Conservation (phyloP, 1,140 invertebrate genomes). For the Teleogryllus occipitalis region DNA sequence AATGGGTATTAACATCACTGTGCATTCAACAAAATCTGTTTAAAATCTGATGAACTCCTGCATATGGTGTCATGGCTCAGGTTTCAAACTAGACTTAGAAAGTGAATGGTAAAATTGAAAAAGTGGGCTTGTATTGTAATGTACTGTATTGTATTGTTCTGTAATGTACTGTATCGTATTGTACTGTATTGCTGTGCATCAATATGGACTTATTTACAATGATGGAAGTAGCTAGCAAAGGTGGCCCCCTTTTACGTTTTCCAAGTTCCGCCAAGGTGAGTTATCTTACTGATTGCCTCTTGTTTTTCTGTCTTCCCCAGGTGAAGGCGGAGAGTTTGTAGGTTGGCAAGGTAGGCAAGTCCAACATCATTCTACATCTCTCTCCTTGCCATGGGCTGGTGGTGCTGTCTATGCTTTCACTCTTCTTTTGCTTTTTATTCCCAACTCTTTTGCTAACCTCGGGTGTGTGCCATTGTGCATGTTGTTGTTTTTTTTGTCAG, state of each 20-base stretch:
- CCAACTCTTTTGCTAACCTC: constrained; percentile 17
- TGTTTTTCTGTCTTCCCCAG: constrained; percentile 47
- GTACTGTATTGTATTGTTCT: neutral
- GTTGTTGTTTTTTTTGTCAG: too few relatives aligned
- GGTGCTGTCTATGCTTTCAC: constrained; percentile 19
- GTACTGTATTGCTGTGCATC: neutral
- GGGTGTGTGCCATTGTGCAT: neutral
- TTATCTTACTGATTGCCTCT: constrained; percentile 36
- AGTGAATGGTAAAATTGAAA: neutral
- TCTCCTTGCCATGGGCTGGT: constrained; percentile 40
- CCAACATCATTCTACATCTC: constrained; percentile 44
- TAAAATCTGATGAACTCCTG: neutral
- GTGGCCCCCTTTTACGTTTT: neutral
- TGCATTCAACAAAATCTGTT: neutral
- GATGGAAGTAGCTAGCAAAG: constrained; percentile 3
- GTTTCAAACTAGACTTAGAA: neutral
- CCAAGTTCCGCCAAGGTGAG: neutral
- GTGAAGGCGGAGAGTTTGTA: constrained; percentile 75
- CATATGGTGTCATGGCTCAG: neutral
- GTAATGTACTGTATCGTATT: constrained; percentile 24
- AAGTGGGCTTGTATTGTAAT: neutral
- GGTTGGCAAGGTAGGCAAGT: constrained; percentile 70
- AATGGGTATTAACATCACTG: constrained; percentile 4
- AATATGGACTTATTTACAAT: neutral
- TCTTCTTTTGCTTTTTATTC: constrained; percentile 20